Conservation (phyloP, 2,888 invertebrate species). For the Perithous albicinctus region DNA sequence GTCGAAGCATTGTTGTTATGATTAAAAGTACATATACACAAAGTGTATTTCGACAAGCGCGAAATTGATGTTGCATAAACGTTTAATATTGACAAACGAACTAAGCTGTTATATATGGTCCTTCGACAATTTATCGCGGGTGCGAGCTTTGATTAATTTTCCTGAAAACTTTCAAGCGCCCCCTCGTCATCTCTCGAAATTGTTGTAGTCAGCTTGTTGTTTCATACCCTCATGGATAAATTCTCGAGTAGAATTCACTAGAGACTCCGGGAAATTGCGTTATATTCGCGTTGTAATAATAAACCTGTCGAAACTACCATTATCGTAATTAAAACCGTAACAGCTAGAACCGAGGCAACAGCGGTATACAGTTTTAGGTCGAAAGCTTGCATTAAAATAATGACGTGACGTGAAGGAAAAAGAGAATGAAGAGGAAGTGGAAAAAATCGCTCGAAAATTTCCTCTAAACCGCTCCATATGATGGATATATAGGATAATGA, state of each 20-base stretch:
- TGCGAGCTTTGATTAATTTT: slow-evolving; percentile 27
- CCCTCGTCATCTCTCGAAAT: neutral
- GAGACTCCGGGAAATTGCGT: slow-evolving; percentile 33
- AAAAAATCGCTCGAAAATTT: slow-evolving; percentile 15
- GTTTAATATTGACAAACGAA: slow-evolving; percentile 63
- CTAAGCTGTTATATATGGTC: slow-evolving; percentile 39
- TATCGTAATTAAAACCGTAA: slow-evolving; percentile 36
- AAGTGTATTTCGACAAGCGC: neutral
- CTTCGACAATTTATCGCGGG: neutral
- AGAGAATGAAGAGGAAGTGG: slow-evolving; percentile 5
- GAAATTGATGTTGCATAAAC: slow-evolving; percentile 53
- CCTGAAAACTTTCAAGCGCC: slow-evolving; percentile 1
- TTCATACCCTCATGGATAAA: slow-evolving; percentile 16
- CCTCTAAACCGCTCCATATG: slow-evolving; percentile 4
- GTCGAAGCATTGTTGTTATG: neutral
- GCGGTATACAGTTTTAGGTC: slow-evolving; percentile 11
- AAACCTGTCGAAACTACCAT: slow-evolving; percentile 46
- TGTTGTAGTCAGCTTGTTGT: neutral
- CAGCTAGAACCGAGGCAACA: neutral
- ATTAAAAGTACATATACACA: neutral
- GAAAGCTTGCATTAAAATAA: slow-evolving; percentile 50
- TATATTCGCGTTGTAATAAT: slow-evolving; percentile 42
- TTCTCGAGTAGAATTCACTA: slow-evolving; percentile 31
- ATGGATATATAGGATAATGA: slow-evolving; percentile 26
- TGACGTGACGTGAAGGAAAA: slow-evolving; percentile 25